Evolutionary conservation across 2,888 invertebrate species (phyloP).

Genomic region (Dyspetes luteomarginatus): DNA sequence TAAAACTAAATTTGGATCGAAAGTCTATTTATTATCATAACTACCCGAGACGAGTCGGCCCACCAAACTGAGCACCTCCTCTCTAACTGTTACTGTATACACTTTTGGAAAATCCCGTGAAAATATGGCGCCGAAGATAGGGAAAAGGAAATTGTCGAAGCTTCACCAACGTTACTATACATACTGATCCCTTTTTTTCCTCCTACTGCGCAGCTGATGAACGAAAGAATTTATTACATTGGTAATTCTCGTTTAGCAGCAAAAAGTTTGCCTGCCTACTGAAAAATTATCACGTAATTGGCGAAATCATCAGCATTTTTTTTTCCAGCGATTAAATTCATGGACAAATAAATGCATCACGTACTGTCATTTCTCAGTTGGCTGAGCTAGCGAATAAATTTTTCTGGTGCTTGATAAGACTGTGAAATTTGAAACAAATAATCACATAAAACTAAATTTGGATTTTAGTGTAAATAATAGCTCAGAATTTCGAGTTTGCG

Average conservation of each 20-base stretch:
- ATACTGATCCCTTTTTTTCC: background rate
- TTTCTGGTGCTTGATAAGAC: no score
- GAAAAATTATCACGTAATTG: background rate
- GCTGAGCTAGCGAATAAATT: no score
- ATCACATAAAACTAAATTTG: no score
- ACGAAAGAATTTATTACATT: no score
- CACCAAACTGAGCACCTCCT: conserved; percentile 23
- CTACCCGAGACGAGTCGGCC: conserved; percentile 64
- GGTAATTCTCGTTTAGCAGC: background rate
- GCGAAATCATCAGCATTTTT: background rate
- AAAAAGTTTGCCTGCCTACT: conserved; percentile 5
- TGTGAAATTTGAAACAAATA: no score
- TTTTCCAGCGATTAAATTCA: no score
- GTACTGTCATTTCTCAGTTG: no score
- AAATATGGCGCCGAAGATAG: conserved; percentile 70
- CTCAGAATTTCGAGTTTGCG: no score
- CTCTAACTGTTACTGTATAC: conserved; percentile 9
- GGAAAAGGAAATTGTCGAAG: conserved; percentile 68
- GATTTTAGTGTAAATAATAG: no score
- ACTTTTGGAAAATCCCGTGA: conserved; percentile 60
- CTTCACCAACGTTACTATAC: conserved; percentile 18
- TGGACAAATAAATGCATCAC: no score
- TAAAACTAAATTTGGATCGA: no score
- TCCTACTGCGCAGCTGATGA: background rate
- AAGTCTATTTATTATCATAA: conserved; percentile 78